Evolutionary conservation across 53 echinoderm and acorn worm species (phyloP), one percentile per base, ranked within the genome.

Genomic region (Zoroaster sp.): DNA sequence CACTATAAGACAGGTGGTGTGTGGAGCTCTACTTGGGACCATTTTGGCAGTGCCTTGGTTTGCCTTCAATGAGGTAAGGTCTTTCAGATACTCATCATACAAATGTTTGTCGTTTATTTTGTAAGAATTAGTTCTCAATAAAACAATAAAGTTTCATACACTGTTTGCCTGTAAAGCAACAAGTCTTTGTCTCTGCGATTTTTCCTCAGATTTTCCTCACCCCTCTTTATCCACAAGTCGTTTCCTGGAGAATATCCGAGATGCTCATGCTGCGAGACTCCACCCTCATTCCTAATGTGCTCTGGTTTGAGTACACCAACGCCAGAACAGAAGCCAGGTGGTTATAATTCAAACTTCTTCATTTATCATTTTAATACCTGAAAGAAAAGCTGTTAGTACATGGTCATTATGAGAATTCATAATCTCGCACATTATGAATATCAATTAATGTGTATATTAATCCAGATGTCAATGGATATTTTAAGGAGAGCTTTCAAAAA

Each of bases 21-120:
- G 95, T 75, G 97, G 97, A 46, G 97, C 94, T 35, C 87, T 95
- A 51, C 81, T 97, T 4, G 97, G 97, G 51, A 94, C 89, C 40
- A 92, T 97, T 23, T 75, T 97, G 73, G 97, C 97, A n/a, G 93
- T 97, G 90, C 97, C 97, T 92, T 97, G 97, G 97, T 97, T 97
- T 95, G 88, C 92, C 77, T 78, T 94, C 52, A 97, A 95, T 35
- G 95, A 97, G 95, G 97, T 97, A 34, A 75, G 95, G 35, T 25
- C 55, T 34, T 37, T n/a, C 72, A 35, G 12, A 11, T 35, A 15
- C 38, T 37, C 6, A 74, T 14, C 40, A 38, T 36, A 33, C 6
- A 40, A 31, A 74, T 9, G 38, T 40, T 40, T 34, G 4, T 10
- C 74, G n/a, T n/a, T n/a, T n/a, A n/a, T n/a, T n/a, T n/a, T n/a